phyloP scores from a whole-genome alignment of 92 coral and sea anemone genomes.

The Pocillopora meandrina region DNA sequence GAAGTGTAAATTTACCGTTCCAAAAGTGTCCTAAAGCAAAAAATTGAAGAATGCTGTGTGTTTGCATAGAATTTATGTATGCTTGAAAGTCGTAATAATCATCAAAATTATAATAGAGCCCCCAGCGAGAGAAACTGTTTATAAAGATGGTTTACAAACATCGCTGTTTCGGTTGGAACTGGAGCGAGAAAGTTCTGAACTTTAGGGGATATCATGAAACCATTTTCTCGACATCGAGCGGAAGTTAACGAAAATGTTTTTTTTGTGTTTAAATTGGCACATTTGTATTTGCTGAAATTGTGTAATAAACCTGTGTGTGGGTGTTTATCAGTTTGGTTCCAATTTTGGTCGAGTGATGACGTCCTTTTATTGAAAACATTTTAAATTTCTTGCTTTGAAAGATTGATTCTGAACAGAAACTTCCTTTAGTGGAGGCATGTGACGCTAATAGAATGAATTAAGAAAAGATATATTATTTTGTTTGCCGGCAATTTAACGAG shows the following conservation, averaged over 20 bases:
- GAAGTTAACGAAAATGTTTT: neutral
- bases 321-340: neutral
- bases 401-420: neutral
- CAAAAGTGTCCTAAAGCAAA: too few species aligned
- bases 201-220: neutral
- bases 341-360: slow-evolving; percentile 1
- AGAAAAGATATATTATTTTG: neutral
- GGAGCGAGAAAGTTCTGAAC: neutral
- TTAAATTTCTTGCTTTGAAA: neutral
- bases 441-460: neutral
- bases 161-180: too few species aligned
- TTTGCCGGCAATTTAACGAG: neutral
- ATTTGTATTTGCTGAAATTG: too few species aligned
- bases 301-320: too few species aligned
- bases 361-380: neutral
- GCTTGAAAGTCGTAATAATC: slow-evolving; percentile 1
- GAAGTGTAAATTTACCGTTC: too few species aligned
- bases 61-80: neutral
- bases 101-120: slow-evolving; percentile 18
- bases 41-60: neutral
- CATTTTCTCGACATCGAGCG: neutral
- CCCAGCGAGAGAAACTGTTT: too few species aligned
- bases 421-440: neutral
- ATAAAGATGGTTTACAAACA: too few species aligned
- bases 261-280: neutral